phyloP scores from a whole-genome alignment of 1,140 invertebrate genomes.

The Achroia grisella region DNA sequence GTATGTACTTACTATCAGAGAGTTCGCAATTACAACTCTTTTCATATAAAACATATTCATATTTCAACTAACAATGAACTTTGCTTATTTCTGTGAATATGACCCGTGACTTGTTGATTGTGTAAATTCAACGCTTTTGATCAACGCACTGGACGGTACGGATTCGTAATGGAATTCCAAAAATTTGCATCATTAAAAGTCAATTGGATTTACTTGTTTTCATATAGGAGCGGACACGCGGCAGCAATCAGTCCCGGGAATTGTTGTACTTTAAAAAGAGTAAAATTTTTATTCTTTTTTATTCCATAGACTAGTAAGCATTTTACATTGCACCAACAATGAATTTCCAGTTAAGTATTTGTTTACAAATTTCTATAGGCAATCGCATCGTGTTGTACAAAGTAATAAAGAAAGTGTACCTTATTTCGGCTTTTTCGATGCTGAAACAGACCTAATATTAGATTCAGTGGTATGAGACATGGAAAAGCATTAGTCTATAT shows the following conservation, averaged over 20 bases:
- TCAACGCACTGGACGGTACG: conserved; percentile 26
- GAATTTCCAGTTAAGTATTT: no score
- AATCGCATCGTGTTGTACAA: no score
- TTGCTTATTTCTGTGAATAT: no score
- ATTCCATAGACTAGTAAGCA: no score
- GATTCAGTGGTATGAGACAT: no score
- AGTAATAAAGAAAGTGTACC: no score
- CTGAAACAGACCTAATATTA: no score
- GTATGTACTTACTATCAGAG: no score
- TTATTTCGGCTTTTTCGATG: no score
- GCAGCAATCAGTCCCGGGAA: conserved; percentile 16
- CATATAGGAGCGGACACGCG: conserved; percentile 9
- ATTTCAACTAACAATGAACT: not conserved
- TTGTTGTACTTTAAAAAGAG: conserved; percentile 6
- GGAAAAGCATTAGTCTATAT: no score
- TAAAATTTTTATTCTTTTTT: not conserved
- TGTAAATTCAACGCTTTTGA: conserved; percentile 53
- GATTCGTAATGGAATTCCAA: conserved; percentile 49
- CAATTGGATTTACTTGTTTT: conserved; percentile 60
- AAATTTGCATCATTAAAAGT: conserved; percentile 60
- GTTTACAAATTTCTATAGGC: no score
- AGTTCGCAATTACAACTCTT: not conserved
- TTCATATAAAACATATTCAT: not conserved
- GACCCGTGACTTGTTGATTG: conserved; percentile 29
- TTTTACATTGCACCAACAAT: no score